phyloP scores from a whole-genome alignment of 2,113 vertebrate genomes.

The Ranitomeya variabilis region DNA sequence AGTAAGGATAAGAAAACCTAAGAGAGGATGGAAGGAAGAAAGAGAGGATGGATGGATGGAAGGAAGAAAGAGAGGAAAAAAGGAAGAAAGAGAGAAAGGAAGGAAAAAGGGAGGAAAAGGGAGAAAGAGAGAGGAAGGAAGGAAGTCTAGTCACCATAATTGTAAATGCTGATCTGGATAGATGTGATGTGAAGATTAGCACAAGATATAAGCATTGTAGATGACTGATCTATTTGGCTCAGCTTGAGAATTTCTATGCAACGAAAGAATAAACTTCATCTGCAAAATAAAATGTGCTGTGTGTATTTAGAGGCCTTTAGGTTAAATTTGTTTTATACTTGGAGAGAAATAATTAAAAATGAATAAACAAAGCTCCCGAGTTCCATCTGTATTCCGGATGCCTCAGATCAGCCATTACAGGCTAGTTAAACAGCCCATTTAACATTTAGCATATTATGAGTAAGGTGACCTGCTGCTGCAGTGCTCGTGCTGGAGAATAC shows the following conservation, averaged over 20 bases:
- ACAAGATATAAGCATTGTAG: background rate
- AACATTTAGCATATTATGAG: background rate
- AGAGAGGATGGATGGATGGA: too few species aligned
- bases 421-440: background rate
- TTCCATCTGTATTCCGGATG: background rate
- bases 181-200: background rate
- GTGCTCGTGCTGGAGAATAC: background rate
- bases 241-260: background rate
- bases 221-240: background rate
- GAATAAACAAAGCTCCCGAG: background rate
- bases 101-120: too few species aligned
- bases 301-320: background rate
- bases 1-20: too few species aligned
- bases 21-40: too few species aligned
- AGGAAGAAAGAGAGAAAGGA: too few species aligned
- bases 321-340: slow-evolving; percentile 4
- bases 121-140: too few species aligned
- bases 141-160: background rate
- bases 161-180: background rate
- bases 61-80: too few species aligned
- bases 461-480: background rate
- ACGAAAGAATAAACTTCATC: background rate
- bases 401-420: background rate
- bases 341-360: background rate
- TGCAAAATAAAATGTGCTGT: background rate